Conservation (phyloP, 2,113 vertebrate genomes). For the Phaetusa simplex region DNA sequence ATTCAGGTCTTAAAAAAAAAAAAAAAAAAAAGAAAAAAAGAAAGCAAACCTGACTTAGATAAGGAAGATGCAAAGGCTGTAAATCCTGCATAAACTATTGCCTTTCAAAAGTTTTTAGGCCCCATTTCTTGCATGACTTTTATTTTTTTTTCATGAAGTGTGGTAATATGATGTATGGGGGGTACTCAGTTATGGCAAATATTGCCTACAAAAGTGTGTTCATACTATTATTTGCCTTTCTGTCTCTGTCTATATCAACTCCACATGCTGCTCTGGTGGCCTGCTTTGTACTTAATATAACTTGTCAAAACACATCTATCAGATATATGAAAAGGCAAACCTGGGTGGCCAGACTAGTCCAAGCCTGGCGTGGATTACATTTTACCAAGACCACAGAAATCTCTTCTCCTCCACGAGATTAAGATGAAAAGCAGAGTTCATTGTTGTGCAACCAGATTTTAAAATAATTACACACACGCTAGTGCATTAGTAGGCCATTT, state of each 20-base stretch:
- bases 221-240: constrained; percentile 72
- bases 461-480: constrained; percentile 66
- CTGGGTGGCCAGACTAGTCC: constrained; percentile 76
- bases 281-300: constrained; percentile 83
- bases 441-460: constrained; percentile 71
- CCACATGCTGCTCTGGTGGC: constrained; percentile 78
- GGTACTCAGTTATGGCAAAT: constrained; percentile 61
- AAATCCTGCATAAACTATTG: constrained; percentile 16
- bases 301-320: constrained; percentile 86
- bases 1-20: neutral
- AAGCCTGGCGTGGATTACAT: constrained; percentile 58
- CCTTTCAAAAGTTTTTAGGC: neutral
- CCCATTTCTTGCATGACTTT: neutral
- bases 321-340: constrained; percentile 71
- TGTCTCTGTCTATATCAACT: constrained; percentile 77
- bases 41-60: neutral
- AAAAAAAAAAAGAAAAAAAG: neutral
- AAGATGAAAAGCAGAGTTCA: constrained; percentile 64
- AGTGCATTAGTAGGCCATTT: constrained; percentile 47
- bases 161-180: constrained; percentile 31
- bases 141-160: constrained; percentile 9
- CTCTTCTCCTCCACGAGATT: constrained; percentile 43
- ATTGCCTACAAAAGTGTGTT: constrained; percentile 62
- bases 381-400: constrained; percentile 63
- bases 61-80: neutral